These are phyloP conservation scores for Buathra laborator DNA, from an alignment of 2,888 invertebrate genomes.

Conservation along the genomic window DNA sequence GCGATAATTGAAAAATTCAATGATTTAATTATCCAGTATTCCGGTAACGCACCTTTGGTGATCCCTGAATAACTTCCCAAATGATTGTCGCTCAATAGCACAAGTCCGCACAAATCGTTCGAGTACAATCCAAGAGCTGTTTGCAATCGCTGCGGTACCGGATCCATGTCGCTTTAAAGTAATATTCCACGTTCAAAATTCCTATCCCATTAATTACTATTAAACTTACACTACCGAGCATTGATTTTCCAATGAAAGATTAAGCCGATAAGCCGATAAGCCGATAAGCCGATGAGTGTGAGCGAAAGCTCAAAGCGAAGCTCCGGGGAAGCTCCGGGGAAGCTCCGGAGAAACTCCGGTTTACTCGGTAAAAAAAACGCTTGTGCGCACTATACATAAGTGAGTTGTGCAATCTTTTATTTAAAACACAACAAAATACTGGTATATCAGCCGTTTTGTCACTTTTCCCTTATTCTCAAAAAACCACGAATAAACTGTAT, in stretches of 20 bases:
- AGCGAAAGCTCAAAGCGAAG: too few species aligned
- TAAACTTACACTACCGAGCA: not conserved
- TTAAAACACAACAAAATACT: too few species aligned
- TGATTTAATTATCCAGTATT: not conserved
- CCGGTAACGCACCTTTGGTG: slow-evolving; percentile 87
- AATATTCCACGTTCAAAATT: not conserved
- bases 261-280: too few species aligned
- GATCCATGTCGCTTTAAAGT: slow-evolving; percentile 85
- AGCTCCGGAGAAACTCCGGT: too few species aligned
- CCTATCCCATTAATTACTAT: not conserved
- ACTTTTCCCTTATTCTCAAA: too few species aligned
- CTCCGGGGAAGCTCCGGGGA: too few species aligned
- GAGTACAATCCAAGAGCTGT: slow-evolving; percentile 98
- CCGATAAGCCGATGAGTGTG: too few species aligned
- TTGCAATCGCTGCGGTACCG: slow-evolving; percentile 93
- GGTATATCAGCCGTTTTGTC: too few species aligned
- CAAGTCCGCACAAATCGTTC: slow-evolving; percentile 94
- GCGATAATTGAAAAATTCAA: slow-evolving; percentile 12
- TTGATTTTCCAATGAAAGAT: not conserved
- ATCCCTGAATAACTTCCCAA: slow-evolving; percentile 89
- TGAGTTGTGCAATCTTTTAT: too few species aligned
- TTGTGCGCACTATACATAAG: too few species aligned
- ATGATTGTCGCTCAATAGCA: slow-evolving; percentile 91
- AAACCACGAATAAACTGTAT: too few species aligned
- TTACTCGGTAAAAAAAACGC: too few species aligned